phyloP scores from a whole-genome alignment of 2,113 vertebrate species.

The Gila orcuttii region DNA sequence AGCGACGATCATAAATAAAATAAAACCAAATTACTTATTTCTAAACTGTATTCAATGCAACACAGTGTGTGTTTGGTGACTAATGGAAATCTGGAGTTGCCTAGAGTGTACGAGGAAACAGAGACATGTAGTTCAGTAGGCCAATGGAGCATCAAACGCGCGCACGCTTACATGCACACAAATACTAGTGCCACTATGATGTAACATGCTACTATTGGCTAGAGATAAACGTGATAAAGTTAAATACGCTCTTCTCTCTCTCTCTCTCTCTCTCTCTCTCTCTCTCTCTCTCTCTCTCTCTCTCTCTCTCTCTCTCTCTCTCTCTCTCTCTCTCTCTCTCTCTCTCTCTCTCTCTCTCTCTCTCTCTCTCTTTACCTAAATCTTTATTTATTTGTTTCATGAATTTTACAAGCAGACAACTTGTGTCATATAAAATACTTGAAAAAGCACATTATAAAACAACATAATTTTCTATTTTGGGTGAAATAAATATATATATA shows the following conservation, averaged over 20 bases:
- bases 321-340: not conserved
- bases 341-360: not conserved
- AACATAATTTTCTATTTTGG: not conserved
- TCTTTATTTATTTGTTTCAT: not conserved
- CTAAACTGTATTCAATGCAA: not conserved
- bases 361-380: not conserved
- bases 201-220: conserved; percentile 44
- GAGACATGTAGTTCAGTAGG: conserved; percentile 77
- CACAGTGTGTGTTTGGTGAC: not conserved
- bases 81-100: not conserved
- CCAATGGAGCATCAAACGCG: conserved; percentile 64
- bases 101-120: conserved; percentile 60
- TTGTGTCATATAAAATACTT: not conserved
- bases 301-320: not conserved
- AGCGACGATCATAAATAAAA: not conserved
- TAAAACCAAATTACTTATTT: not conserved
- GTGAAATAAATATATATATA: too few species aligned
- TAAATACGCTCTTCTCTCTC: not conserved
- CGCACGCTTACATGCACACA: conserved; percentile 43
- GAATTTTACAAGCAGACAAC: not conserved
- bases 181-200: conserved; percentile 48
- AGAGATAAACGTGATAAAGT: conserved; percentile 1
- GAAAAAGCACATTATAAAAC: not conserved
- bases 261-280: not conserved
- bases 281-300: not conserved